A percentile compares a stretch with the other conserved stretches of the same genome.
These are phyloP conservation scores for Furcula furcula DNA, from an alignment of 2,888 invertebrate genomes.

Conservation along the genomic window DNA sequence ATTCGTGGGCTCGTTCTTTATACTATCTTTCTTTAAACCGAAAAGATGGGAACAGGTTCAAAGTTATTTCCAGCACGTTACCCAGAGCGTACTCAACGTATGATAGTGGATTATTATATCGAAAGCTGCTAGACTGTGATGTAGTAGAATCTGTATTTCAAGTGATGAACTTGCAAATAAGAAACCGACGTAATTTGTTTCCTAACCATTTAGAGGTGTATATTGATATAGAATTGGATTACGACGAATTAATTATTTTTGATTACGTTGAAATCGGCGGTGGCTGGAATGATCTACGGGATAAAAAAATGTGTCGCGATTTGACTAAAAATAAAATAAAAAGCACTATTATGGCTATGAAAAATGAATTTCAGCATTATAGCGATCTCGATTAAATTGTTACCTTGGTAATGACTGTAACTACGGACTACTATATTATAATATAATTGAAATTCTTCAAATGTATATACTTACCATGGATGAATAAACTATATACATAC, in stretches of 20 bases:
- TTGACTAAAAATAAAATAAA: slow-evolving; percentile 47
- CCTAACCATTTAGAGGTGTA: slow-evolving; percentile 44
- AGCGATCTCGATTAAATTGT: slow-evolving; percentile 1
- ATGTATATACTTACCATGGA: no score
- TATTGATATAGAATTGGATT: slow-evolving; percentile 39
- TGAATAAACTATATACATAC: no score
- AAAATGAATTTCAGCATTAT: slow-evolving; percentile 30
- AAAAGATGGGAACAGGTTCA: slow-evolving; percentile 40
- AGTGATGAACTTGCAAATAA: slow-evolving; percentile 30
- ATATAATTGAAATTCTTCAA: no score
- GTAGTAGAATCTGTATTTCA: slow-evolving; percentile 25
- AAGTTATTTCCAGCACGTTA: slow-evolving; percentile 40
- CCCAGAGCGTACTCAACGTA: slow-evolving; percentile 44
- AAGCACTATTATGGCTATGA: slow-evolving; percentile 41
- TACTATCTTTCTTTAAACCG: slow-evolving; percentile 46
- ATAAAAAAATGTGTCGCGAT: slow-evolving; percentile 45
- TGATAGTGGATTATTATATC: slow-evolving; percentile 16
- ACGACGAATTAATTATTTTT: slow-evolving; percentile 36
- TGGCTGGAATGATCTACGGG: slow-evolving; percentile 52
- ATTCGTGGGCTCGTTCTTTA: slow-evolving; percentile 51
- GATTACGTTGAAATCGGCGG: slow-evolving; percentile 44
- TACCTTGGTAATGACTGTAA: neutral
- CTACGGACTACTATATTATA: no score
- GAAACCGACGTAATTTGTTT: slow-evolving; percentile 24
- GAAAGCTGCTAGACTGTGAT: slow-evolving; percentile 25